Base-by-base conservation (phyloP, 1,140 invertebrate species). In the Lamellibrachia luymesi region DNA sequence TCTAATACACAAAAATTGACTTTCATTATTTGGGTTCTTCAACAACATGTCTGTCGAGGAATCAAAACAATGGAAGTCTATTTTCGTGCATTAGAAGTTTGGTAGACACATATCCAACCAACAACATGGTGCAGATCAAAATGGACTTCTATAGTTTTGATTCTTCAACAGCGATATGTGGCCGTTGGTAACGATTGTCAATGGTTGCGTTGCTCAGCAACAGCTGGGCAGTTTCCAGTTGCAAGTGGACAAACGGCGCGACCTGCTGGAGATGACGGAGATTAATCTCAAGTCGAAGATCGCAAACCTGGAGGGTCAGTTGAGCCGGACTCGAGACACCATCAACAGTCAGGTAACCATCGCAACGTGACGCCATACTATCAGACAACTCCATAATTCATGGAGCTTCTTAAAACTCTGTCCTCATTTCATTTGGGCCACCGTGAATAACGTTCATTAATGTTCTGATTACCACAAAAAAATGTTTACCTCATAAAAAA, bases 241-340 rank as follows among this genome's bases (percentile, higher is more conserved):
- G 50, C 95, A 95, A 93, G 91, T 95, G 0, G 94, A 94, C 89
- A 94, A 94, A 56, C 91, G 95, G 52, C 93, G 93, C 92, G 94
- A 95, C 90, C 94, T 95, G 91, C 94, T 95, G n/a, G 94, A 94
- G 90, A 94, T 93, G 13, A 93, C 94, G 10, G 95, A 95, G 91
- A 92, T 94, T 50, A 95, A 92, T 80, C 92, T 95, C n/a, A 94
- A 95, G 90, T 92, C 94, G 89, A 94, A 94, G 91, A 95, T 95
- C 89, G 90, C 93, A 49, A 94, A 95, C 93, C 92, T 95, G 49
- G 95, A 95, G 92, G 93, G 93, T 38, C 94, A 94, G 51, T 52
- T 95, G 50, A 92, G 94, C 49, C 92, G 94, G 90, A 90, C 92
- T 49, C 94, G 93, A 4, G 94, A 94, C n/a, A 94, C 92, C 89